Percentiles rank a stretch among this genome's conserved stretches.
Evolutionary conservation across 2,888 invertebrate species (phyloP).

Genomic region (Calameuta pallipes): DNA sequence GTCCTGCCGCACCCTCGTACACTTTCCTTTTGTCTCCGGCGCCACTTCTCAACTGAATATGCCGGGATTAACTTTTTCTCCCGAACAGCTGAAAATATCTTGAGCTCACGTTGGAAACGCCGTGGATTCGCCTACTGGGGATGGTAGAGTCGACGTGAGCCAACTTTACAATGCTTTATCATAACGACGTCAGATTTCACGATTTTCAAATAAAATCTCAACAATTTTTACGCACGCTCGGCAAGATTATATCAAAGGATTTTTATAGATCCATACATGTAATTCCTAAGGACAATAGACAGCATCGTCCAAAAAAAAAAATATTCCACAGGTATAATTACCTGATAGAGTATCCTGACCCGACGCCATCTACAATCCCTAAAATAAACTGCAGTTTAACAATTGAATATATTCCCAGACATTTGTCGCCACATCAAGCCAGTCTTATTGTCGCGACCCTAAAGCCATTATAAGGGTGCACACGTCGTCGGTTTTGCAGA

Average conservation of each 20-base stretch:
- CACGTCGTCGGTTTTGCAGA: neutral
- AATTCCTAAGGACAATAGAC: neutral
- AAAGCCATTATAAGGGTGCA: neutral
- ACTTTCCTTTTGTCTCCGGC: constrained; percentile 20
- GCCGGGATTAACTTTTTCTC: constrained; percentile 27
- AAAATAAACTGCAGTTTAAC: neutral
- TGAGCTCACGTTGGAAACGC: neutral
- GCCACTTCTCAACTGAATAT: constrained; percentile 38
- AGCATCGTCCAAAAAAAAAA: too few relatives aligned
- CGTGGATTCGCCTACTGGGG: too few relatives aligned
- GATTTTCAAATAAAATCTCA: neutral
- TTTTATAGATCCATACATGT: neutral
- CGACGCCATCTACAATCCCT: neutral
- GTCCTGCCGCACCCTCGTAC: constrained; percentile 6
- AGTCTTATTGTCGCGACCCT: constrained; percentile 3
- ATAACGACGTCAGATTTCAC: neutral
- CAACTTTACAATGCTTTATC: neutral
- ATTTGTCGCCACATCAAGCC: neutral
- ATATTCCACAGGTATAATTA: too few relatives aligned
- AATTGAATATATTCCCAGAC: neutral
- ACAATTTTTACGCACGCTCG: neutral
- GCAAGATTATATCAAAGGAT: neutral
- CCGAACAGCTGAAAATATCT: constrained; percentile 13
- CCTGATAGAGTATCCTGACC: too few relatives aligned
- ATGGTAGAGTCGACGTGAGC: neutral